These are phyloP conservation scores for Saturnia japonica DNA, from an alignment of 2,888 invertebrate species.

Conservation along the genomic window DNA sequence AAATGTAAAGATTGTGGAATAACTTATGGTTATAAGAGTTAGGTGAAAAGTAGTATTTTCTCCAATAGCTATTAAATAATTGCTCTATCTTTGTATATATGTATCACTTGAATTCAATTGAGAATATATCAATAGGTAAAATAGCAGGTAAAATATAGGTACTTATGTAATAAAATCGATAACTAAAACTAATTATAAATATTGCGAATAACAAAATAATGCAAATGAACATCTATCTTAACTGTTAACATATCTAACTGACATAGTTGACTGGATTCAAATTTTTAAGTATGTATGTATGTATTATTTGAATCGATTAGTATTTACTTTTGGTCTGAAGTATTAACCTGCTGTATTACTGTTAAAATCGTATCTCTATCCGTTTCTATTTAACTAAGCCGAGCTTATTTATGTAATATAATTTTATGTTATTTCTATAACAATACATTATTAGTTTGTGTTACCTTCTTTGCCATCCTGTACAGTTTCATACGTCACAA, in stretches of 20 bases:
- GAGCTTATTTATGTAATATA: neutral
- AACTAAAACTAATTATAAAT: too few relatives aligned
- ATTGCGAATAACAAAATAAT: too few relatives aligned
- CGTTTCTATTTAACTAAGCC: neutral
- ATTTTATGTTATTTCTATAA: neutral
- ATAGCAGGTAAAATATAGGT: too few relatives aligned
- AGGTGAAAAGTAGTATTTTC: neutral
- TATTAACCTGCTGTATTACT: too few relatives aligned
- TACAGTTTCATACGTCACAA: slow-evolving; percentile 34
- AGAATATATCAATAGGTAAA: too few relatives aligned
- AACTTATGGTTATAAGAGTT: too few relatives aligned
- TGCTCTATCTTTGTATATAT: neutral
- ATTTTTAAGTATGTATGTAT: too few relatives aligned
- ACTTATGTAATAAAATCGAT: too few relatives aligned
- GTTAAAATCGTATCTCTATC: neutral
- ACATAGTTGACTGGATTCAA: too few relatives aligned
- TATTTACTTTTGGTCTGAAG: neutral
- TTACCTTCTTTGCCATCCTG: slow-evolving; percentile 32
- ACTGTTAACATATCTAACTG: too few relatives aligned
- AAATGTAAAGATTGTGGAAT: too few relatives aligned
- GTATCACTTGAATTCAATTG: neutral
- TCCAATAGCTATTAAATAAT: neutral
- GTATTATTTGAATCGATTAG: neutral
- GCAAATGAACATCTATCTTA: too few relatives aligned
- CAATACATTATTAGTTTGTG: neutral